Percentiles rank a stretch among this genome's conserved stretches.
Conservation (phyloP, 2,888 invertebrate genomes). For the Metopia argyrocephala region DNA sequence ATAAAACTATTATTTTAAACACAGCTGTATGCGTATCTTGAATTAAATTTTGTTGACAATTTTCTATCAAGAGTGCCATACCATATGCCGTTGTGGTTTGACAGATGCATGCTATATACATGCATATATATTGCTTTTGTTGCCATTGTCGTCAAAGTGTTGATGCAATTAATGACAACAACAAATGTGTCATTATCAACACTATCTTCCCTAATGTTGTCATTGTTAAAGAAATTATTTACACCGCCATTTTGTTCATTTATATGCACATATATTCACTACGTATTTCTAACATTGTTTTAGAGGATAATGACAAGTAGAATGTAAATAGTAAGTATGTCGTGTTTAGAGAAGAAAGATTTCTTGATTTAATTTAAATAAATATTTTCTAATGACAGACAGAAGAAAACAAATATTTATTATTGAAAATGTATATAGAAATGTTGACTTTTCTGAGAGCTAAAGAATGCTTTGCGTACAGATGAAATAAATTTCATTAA, state of each 20-base stretch:
- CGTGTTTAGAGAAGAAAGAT: no score
- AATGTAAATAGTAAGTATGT: no score
- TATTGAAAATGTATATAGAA: no score
- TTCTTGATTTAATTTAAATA: neutral
- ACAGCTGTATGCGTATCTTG: no score
- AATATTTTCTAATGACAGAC: neutral
- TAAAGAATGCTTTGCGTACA: no score
- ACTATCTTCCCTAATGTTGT: neutral
- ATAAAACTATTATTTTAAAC: no score
- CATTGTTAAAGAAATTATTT: constrained; percentile 10
- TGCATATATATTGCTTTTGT: neutral
- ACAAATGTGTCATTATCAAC: constrained; percentile 38
- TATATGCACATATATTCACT: constrained; percentile 26
- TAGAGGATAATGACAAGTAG: no score
- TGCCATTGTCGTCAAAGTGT: neutral
- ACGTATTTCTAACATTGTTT: neutral
- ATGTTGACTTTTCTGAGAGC: no score
- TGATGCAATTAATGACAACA: constrained; percentile 28
- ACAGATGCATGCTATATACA: neutral
- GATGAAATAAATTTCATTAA: no score
- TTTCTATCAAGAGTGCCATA: neutral
- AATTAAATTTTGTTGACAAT: neutral
- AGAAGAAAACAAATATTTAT: no score
- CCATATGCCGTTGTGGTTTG: constrained; percentile 6
- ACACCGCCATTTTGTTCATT: neutral